Percentiles rank a stretch among this genome's conserved stretches.
These are phyloP conservation scores for Nemopilema nomurai DNA, from an alignment of 30 jellyfish, hydroid and myxozoan genomes.

Conservation along the genomic window DNA sequence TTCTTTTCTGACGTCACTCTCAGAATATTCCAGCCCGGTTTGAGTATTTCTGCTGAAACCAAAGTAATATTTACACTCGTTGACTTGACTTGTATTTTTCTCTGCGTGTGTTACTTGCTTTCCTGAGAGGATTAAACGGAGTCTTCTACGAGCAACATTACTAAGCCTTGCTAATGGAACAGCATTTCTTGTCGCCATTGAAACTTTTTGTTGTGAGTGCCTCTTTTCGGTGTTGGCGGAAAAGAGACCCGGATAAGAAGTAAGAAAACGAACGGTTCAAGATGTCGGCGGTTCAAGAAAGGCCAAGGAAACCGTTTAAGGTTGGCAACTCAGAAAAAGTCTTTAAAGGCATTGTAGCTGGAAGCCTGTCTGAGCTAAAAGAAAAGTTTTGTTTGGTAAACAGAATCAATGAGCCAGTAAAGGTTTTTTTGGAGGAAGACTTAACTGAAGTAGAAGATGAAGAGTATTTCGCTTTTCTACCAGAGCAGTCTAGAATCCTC, in stretches of 20 bases:
- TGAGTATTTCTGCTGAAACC: background rate
- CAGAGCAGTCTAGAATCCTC: constrained; percentile 68
- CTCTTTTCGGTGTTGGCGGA: background rate
- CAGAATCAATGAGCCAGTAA: background rate
- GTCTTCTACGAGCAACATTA: constrained; percentile 21
- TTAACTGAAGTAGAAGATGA: constrained; percentile 91
- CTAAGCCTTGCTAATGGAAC: constrained; percentile 32
- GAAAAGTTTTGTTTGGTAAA: constrained; percentile 16
- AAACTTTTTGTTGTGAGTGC: background rate
- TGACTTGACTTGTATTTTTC: background rate
- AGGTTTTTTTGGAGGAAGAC: constrained; percentile 75
- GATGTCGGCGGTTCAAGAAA: background rate
- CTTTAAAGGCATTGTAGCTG: constrained; percentile 63
- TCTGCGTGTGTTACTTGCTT: background rate
- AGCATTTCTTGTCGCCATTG: constrained; percentile 4
- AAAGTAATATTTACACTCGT: constrained; percentile 1
- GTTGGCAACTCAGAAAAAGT: constrained; percentile 20
- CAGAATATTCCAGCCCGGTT: background rate
- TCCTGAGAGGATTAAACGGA: constrained; percentile 28
- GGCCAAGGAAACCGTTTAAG: constrained; percentile 41
- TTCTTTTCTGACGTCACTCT: background rate
- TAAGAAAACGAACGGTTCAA: too few species aligned
- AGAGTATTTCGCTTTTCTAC: constrained; percentile 72
- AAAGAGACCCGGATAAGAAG: background rate
- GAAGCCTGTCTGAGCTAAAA: constrained; percentile 45